Base-by-base conservation (phyloP, 1,140 invertebrate genomes). In the Oncopeltus fasciatus region DNA sequence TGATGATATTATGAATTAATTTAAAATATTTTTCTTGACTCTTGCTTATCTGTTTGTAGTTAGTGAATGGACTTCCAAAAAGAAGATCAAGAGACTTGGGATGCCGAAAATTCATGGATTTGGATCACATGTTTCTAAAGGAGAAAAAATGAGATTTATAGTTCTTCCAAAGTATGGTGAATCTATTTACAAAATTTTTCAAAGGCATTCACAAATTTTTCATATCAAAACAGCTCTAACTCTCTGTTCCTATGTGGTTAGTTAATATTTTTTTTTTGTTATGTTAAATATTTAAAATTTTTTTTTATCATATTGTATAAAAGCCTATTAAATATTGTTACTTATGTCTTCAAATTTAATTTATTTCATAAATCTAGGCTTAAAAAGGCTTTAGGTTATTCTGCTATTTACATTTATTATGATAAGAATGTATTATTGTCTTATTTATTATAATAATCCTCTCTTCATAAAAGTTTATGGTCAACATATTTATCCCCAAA, bases 81-180 rank as follows among this genome's bases (percentile, higher is more conserved):
- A 83, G 57, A 81, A 82, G 65, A 72, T 87, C 18, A 81, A 82
- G 59, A 81, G 81, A 66, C 76, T 96, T 4, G 93, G 92, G 27
- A 84, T 98, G 74, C 92, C 94, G 3, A 78, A 82, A 43, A 95
- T 88, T 68, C 83, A 94, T 65, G 88, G 87, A 21, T 89, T 85
- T 65, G 95, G 95, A 3, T 84, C 85, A 33, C 83, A 89, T 72
- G 72, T 78, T 49, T 81, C 81, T 65, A 77, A 81, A 53, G 79
- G 80, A 18, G 76, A 81, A 61, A 83, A 84, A 67, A 95, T 92
- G 69, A 77, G 95, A 63, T 98, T 97, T 75, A 80, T 98, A 69
- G 86, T 98, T 0, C 81, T 98, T 71, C 90, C 90, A 21, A 80
- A 90, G 66, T 96, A 90, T 75, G 86, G 91, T 65, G 80, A 82